Percentiles rank a stretch among this genome's conserved stretches.
Conservation (phyloP, 2,797 vertebrate species). For the Gobionotothen gibberifrons region DNA sequence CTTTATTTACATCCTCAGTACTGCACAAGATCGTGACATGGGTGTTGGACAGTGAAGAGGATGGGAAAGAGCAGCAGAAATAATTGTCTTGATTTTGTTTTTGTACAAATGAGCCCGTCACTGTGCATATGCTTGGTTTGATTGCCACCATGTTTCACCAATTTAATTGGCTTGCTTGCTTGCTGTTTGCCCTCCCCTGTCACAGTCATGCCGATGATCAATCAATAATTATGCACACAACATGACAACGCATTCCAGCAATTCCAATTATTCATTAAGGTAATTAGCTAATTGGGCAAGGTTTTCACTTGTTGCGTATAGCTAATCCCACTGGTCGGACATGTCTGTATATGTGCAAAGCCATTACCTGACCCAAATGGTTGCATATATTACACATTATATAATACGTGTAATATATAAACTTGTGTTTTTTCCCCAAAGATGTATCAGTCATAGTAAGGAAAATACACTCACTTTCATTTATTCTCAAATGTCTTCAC, state of each 20-base stretch:
- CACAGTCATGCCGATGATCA: constrained; percentile 20
- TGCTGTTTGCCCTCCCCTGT: constrained; percentile 14
- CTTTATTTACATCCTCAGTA: neutral
- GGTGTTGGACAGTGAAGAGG: neutral
- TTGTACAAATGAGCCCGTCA: neutral
- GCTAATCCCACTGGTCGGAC: constrained; percentile 5
- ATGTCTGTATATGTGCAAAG: neutral
- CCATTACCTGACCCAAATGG: neutral
- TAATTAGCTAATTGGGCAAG: constrained; percentile 18
- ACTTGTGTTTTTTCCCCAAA: neutral
- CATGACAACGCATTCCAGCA: neutral
- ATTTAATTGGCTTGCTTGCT: constrained; percentile 19
- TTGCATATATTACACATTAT: neutral
- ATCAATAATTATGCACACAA: constrained; percentile 39
- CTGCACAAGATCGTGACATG: neutral
- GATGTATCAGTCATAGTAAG: neutral
- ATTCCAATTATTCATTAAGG: constrained; percentile 28
- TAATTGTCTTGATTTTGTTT: neutral
- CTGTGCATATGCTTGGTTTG: neutral
- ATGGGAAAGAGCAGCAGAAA: neutral
- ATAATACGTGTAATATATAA: neutral
- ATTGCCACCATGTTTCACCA: neutral
- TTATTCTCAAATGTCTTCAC: constrained; percentile 1
- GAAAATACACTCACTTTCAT: neutral
- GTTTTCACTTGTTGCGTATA: constrained; percentile 2